Evolutionary conservation across 1,140 invertebrate species (phyloP), one percentile per base, ranked within the genome.

Genomic region (Papilio aristodemus): DNA sequence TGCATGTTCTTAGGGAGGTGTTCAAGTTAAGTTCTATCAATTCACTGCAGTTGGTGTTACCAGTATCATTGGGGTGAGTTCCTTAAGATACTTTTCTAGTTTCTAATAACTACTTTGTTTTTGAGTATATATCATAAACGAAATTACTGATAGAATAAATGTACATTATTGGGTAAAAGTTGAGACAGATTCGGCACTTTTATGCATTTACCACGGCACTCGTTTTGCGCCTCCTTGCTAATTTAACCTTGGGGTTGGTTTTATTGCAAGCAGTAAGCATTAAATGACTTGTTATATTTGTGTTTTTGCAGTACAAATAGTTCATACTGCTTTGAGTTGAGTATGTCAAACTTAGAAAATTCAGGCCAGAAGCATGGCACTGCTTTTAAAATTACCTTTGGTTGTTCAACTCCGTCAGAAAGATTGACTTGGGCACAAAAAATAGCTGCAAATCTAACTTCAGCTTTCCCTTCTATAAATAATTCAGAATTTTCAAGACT

Each of bases 401-500:
- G 85, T 68, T 89, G 83, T 72, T 67, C 77, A 7, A 91, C 84
- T 68, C 80, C 83, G 11, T 75, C 87, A 0, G 85, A 88, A 54
- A 78, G 89, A 14, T 71, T 85, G 6, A 87, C 85, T 60, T 91
- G 89, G 89, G 83, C 83, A 6, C 87, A 89, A 67, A 89, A 89
- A 62, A 82, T 91, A 22, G 82, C 78, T 0, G 81, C 85, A 67
- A 84, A 91, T 69, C 68, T 91, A 0, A 83, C 79, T 11, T 68
- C 69, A 38, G 77, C 78, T 7, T 89, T 91, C 19, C 77, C 85
- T 6, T 79, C 77, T 14, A 89, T 84, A 70, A 84, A 87, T 32
- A 83, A 81, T 11, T 70, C 82, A 0, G 89, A 91, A 67, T 89
- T 80, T 38, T 89, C 87, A 13, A 79, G 89, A 71, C 83, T 79